Evolutionary conservation across 2,888 invertebrate genomes (phyloP).

Genomic region (Noctuana brunneofusca): DNA sequence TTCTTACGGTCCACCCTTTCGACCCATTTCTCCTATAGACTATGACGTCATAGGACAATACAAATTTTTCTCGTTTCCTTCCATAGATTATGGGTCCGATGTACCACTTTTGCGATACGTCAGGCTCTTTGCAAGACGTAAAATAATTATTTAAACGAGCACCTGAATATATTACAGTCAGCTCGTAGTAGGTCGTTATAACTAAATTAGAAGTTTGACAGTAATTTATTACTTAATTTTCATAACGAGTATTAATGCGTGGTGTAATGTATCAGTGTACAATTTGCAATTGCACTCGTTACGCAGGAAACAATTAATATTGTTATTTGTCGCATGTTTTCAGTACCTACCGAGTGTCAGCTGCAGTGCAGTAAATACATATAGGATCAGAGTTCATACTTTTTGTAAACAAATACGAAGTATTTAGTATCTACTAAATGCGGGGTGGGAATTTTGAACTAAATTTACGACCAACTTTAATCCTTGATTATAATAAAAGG

Average conservation of each 20-base stretch:
- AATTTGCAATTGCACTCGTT: not conserved
- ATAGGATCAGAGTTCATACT: too few species aligned
- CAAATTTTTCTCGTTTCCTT: too few species aligned
- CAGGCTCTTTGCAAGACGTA: not conserved
- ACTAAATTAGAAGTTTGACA: conserved; percentile 7
- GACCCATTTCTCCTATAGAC: too few species aligned
- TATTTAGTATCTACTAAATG: too few species aligned
- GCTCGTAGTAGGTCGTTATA: not conserved
- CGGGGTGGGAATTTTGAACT: too few species aligned
- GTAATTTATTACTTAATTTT: conserved; percentile 14
- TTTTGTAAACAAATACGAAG: too few species aligned
- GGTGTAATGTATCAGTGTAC: not conserved
- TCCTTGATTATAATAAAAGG: not conserved
- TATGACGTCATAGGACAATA: too few species aligned
- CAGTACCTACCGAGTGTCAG: not conserved
- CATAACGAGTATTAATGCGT: conserved; percentile 24
- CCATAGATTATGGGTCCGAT: not conserved
- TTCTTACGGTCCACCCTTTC: too few species aligned
- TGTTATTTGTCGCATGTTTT: not conserved
- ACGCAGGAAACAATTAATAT: conserved; percentile 9
- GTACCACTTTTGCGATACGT: not conserved
- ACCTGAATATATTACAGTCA: conserved; percentile 15
- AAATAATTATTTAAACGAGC: not conserved
- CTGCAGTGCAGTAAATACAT: too few species aligned
- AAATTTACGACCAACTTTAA: not conserved